These are phyloP conservation scores for Trichopoda pennipes DNA, from an alignment of 2,888 invertebrate species.

Conservation along the genomic window DNA sequence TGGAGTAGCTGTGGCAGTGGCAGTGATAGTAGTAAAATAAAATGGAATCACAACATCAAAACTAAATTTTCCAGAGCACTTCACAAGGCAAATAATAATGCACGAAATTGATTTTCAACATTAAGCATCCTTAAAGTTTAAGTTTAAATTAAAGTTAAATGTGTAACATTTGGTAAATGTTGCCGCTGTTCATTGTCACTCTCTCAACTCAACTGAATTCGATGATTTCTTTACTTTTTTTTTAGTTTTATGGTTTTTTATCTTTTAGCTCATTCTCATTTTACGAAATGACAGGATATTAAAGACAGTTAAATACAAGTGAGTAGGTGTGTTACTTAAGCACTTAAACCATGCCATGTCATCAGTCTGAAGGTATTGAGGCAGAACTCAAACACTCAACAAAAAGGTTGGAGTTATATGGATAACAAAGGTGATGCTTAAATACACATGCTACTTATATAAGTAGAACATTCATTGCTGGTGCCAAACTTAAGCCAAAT, in stretches of 20 bases:
- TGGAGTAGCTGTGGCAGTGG: conserved; percentile 7
- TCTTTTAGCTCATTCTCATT: conserved; percentile 7
- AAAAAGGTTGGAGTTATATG: conserved; percentile 5
- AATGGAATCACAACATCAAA: conserved; percentile 66
- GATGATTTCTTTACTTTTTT: conserved; percentile 30
- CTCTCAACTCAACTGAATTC: conserved; percentile 53
- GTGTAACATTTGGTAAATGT: conserved; percentile 61
- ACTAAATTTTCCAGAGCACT: conserved; percentile 78
- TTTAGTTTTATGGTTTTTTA: not conserved
- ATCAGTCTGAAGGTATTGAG: conserved; percentile 24
- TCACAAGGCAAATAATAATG: conserved; percentile 79
- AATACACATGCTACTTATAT: conserved; percentile 43
- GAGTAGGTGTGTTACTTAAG: conserved; percentile 39
- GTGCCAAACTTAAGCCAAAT: conserved; percentile 43
- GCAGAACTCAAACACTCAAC: conserved; percentile 25
- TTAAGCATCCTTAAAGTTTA: conserved; percentile 70
- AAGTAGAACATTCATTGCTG: conserved; percentile 32
- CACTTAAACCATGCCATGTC: conserved; percentile 29
- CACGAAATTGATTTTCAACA: conserved; percentile 79
- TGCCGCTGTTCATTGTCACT: conserved; percentile 62
- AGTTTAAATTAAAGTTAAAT: conserved; percentile 61
- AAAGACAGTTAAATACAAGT: conserved; percentile 61
- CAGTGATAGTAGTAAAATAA: conserved; percentile 41
- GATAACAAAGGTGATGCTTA: conserved; percentile 54
- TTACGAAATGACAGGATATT: conserved; percentile 65